A percentile compares a stretch with the other conserved stretches of the same genome.
These are phyloP conservation scores for Macrosteles quadrilineatus DNA, from an alignment of 1,140 invertebrate genomes.

Conservation along the genomic window DNA sequence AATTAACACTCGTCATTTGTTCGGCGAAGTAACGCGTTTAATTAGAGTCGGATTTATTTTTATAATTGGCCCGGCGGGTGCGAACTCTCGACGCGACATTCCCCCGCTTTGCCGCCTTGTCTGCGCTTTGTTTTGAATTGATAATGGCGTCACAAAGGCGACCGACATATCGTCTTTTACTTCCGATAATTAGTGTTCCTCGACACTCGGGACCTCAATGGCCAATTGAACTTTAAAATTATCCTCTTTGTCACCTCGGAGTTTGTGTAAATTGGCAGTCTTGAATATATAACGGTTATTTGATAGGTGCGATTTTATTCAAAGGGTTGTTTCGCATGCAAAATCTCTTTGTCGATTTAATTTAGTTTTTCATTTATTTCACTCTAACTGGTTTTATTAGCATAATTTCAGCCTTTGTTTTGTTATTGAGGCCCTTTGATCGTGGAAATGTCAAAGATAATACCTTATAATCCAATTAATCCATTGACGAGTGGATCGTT, in stretches of 20 bases:
- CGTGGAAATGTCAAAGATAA: no score
- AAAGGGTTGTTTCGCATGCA: not conserved
- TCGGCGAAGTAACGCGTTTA: conserved; percentile 7
- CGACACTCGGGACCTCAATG: not conserved
- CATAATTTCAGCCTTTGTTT: no score
- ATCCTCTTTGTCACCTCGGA: not conserved
- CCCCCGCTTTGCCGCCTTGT: not conserved
- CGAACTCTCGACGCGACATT: not conserved
- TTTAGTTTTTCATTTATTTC: no score
- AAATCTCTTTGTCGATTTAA: not conserved
- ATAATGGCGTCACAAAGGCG: conserved; percentile 1
- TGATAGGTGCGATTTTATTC: not conserved
- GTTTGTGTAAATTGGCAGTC: conserved; percentile 14
- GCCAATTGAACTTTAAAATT: conserved; percentile 17
- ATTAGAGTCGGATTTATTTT: conserved; percentile 9
- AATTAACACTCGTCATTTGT: conserved; percentile 7
- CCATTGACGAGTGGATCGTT: no score
- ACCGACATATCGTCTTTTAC: conserved; percentile 9
- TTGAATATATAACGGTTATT: conserved; percentile 11
- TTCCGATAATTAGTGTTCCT: conserved; percentile 17
- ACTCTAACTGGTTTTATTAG: no score
- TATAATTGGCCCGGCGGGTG: not conserved
- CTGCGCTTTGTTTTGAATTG: conserved; percentile 13
- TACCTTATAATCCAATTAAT: no score
- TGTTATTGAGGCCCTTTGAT: no score